Base-by-base conservation (phyloP, 2,888 invertebrate species). In the Parnassius orleans region DNA sequence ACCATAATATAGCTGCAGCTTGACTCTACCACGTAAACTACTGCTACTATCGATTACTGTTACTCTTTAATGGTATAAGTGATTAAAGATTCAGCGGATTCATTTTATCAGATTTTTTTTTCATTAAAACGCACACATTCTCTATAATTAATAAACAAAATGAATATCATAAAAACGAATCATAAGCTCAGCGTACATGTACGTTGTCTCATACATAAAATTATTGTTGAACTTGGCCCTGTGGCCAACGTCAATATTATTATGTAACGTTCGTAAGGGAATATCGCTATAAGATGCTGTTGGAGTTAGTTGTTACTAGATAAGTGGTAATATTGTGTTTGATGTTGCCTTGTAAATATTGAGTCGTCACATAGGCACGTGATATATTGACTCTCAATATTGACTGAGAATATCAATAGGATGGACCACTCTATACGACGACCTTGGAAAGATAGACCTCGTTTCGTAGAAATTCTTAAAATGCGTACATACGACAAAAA, bases 321-420 rank as follows among this genome's bases (percentile, higher is more conserved):
- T 90, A 90, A 89, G 85, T 87, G 86, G 87, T 89, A 84, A 90
- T 90, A 88, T 87, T 86, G 80, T 89, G 81, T 87, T 88, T 87
- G 86, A 84, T 83, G 81, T 84, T 74, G 79, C 75, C 79, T 78
- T 74, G 88, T 87, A 84, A 91, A 91, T 91, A 91, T 91, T 90
- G 83, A 78, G 71, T 73, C 77, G 77, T 83, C 84, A 75, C 84
- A 80, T 83, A 77, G 86, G 79, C 82, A 84, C 86, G 89, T 86
- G 89, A 87, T 86, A 86, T 91, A 84, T 91, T 90, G 84, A 86
- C 86, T 80, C 77, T 75, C 76, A 81, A 86, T 90, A 86, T 90
- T 90, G 82, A 87, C 87, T 66, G 73, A 77, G 81, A 81, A 81
- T 86, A 87, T 90, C 86, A 85, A 87, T 87, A 86, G 76, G 73